Percentiles rank a stretch among this genome's conserved stretches.
Conservation (phyloP, 2,797 vertebrate genomes). For the Miopithecus talapoin region DNA sequence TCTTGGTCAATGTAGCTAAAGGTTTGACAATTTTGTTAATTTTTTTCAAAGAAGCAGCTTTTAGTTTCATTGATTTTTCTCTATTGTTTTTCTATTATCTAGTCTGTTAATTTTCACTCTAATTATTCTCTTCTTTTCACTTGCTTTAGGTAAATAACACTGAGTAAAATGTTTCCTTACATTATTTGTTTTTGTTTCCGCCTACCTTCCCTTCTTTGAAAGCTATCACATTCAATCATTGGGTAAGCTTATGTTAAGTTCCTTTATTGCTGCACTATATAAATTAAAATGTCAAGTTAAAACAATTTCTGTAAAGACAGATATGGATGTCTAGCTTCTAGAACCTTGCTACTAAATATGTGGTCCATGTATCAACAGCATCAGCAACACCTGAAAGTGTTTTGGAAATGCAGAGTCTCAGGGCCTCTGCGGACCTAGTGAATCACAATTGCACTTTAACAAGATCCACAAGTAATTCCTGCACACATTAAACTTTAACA, state of each 20-base stretch:
- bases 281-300: neutral
- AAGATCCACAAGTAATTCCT: neutral
- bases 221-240: neutral
- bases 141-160: constrained; percentile 12
- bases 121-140: neutral
- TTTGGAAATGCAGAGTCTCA: neutral
- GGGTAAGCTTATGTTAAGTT: neutral
- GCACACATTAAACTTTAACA: neutral
- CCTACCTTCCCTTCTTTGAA: neutral
- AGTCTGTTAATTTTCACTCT: neutral
- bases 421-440: neutral
- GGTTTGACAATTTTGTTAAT: neutral
- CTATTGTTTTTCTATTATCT: neutral
- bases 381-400: neutral
- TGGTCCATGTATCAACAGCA: neutral
- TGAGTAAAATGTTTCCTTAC: neutral
- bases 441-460: neutral
- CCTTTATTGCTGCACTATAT: neutral
- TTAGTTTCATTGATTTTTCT: constrained; percentile 1
- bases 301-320: neutral
- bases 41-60: neutral
- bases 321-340: neutral
- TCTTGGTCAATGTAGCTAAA: neutral
- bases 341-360: neutral
- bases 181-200: neutral